Evolutionary conservation across 1,140 invertebrate genomes (phyloP), one percentile per base, ranked within the genome.

Genomic region (Archegozetes longisetosus): DNA sequence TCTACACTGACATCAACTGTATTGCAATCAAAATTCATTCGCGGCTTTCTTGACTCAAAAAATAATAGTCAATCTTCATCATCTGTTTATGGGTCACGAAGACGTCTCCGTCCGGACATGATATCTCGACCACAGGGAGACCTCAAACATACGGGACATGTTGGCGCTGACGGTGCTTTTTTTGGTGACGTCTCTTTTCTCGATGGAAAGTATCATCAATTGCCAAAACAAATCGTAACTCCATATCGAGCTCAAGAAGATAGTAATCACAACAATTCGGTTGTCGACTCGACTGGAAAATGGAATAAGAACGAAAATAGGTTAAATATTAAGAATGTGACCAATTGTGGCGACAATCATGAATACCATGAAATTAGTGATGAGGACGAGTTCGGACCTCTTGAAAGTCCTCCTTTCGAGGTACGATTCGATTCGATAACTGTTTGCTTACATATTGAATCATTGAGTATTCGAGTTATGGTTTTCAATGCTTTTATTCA

Each of bases 111-210:
- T 53, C 82, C 84, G 0, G 89, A 92, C 68, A 92, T 98, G 91
- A 98, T 98, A 64, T 94, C 91, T 13, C 82, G 84, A 28, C 94
- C 95, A 0, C 89, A 97, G 71, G 92, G 90, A 32, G 93, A 98
- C 73, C 80, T 98, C 0, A 90, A 94, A 69, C 94, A 98, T 70
- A 98, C 91, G 0, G 88, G 88, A 1, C 94, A 98, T 71, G 88
- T 98, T 3, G 94, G 95, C 1, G 77, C 94, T 14, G 94, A 98
- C 72, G 94, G 94, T 3, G 87, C 88, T 57, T 90, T 90, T 69
- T 98, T 98, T 71, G 93, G 94, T 0, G 91, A 96, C 72, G 82
- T 97, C 54, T 84, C 86, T 50, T 91, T 90, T 68, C 74, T 92
- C 23, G 80, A 79, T 25, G 80, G 81, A 27, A 82, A 78, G 74